phyloP scores from a whole-genome alignment of 2,113 vertebrate genomes.

The Boleophthalmus pectinirostris region DNA sequence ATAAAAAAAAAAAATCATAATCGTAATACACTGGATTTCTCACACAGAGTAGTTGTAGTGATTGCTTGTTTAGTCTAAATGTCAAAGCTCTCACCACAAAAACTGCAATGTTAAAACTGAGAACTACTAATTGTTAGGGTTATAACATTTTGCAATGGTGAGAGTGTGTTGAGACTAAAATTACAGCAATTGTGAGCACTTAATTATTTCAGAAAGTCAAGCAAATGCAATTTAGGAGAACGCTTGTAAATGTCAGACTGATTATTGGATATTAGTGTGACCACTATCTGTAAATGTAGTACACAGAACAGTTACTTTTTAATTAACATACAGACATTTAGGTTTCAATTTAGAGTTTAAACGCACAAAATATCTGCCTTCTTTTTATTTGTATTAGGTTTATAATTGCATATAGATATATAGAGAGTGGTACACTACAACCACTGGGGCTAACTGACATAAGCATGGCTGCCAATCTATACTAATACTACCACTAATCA shows the following conservation, averaged over 20 bases:
- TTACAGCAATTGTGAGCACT: not conserved
- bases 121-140: constrained; percentile 27
- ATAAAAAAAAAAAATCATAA: not conserved
- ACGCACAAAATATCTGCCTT: too few relatives aligned
- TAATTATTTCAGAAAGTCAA: constrained; percentile 23
- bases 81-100: constrained; percentile 57
- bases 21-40: constrained; percentile 20
- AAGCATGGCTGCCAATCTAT: too few relatives aligned
- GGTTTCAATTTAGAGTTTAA: not conserved
- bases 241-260: constrained; percentile 25
- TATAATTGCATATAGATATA: too few relatives aligned
- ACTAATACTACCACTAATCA: too few relatives aligned
- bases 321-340: not conserved
- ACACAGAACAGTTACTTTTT: not conserved
- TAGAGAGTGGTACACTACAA: too few relatives aligned
- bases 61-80: constrained; percentile 47
- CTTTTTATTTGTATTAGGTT: too few relatives aligned
- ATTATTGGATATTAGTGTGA: constrained; percentile 16
- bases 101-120: constrained; percentile 37
- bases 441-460: too few relatives aligned
- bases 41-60: constrained; percentile 19
- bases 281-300: not conserved
- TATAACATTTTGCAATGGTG: constrained; percentile 11
- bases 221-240: constrained; percentile 26
- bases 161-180: not conserved